Conservation (phyloP, 2,888 invertebrate species). For the Junonia oenone region DNA sequence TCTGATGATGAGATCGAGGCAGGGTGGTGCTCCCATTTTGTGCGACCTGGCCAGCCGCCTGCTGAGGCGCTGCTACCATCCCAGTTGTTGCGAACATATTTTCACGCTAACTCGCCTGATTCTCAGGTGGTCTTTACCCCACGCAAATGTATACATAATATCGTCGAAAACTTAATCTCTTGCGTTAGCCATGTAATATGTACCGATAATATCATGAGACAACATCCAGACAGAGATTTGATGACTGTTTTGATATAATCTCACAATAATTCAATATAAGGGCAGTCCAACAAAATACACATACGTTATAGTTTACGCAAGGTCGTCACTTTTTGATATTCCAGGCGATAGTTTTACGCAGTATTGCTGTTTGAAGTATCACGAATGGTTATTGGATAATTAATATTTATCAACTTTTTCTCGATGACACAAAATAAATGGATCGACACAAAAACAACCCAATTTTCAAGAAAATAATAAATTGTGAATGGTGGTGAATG, state of each 20-base stretch:
- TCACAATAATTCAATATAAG: constrained; percentile 16
- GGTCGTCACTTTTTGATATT: constrained; percentile 47
- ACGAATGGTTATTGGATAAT: too few species aligned
- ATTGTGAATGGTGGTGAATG: constrained; percentile 34
- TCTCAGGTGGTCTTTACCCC: constrained; percentile 64
- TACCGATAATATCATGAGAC: constrained; percentile 5
- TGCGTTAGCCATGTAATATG: constrained; percentile 34
- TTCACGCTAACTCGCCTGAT: constrained; percentile 52
- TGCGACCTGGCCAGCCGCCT: constrained; percentile 64
- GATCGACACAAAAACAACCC: constrained; percentile 60
- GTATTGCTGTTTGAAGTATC: not conserved
- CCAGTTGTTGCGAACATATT: constrained; percentile 66
- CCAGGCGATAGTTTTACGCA: not conserved
- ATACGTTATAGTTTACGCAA: constrained; percentile 47
- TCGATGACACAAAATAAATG: constrained; percentile 11
- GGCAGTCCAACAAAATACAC: constrained; percentile 41
- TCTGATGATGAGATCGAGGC: constrained; percentile 72
- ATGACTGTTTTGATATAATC: not conserved
- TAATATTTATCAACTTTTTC: constrained; percentile 5
- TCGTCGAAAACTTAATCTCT: constrained; percentile 41
- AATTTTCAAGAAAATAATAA: constrained; percentile 49
- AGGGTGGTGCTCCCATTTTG: constrained; percentile 71
- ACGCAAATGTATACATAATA: constrained; percentile 70
- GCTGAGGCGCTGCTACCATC: constrained; percentile 69
- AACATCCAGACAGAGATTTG: constrained; percentile 8